Conservation (phyloP, 2,113 vertebrate species). For the Empidonax traillii region DNA sequence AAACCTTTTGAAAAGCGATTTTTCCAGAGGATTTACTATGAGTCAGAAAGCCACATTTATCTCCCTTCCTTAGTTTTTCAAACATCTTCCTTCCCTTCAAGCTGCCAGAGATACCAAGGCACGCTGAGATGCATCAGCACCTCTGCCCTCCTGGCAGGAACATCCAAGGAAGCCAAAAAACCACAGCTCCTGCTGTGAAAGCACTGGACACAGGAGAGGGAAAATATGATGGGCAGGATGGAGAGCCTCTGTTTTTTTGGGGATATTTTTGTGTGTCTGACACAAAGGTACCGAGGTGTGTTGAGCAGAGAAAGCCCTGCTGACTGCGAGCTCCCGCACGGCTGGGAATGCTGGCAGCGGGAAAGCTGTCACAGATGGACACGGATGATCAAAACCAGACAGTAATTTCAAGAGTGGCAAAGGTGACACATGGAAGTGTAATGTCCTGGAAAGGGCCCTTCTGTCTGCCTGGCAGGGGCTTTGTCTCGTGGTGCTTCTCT, state of each 20-base stretch:
- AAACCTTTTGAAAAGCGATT: background rate
- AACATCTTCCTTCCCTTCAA: background rate
- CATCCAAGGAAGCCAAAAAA: background rate
- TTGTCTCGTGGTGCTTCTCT: background rate
- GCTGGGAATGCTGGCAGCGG: background rate
- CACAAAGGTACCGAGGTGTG: background rate
- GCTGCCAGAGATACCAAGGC: background rate
- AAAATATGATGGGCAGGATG: background rate
- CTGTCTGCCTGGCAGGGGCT: background rate
- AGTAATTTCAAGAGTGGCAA: background rate
- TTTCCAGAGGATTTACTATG: background rate
- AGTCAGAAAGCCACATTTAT: background rate
- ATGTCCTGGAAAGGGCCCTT: constrained; percentile 49
- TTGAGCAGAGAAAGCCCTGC: constrained; percentile 3
- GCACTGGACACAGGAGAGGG: background rate
- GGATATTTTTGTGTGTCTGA: background rate
- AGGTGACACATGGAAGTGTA: constrained; percentile 1
- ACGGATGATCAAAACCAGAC: background rate
- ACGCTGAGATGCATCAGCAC: background rate
- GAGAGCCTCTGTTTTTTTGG: background rate
- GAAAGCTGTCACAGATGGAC: constrained; percentile 7
- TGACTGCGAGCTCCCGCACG: background rate
- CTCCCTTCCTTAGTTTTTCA: background rate
- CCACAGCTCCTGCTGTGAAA: background rate
- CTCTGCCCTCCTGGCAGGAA: background rate